These are phyloP conservation scores for Diabrotica undecimpunctata DNA, from an alignment of 1,140 invertebrate species.

Conservation along the genomic window DNA sequence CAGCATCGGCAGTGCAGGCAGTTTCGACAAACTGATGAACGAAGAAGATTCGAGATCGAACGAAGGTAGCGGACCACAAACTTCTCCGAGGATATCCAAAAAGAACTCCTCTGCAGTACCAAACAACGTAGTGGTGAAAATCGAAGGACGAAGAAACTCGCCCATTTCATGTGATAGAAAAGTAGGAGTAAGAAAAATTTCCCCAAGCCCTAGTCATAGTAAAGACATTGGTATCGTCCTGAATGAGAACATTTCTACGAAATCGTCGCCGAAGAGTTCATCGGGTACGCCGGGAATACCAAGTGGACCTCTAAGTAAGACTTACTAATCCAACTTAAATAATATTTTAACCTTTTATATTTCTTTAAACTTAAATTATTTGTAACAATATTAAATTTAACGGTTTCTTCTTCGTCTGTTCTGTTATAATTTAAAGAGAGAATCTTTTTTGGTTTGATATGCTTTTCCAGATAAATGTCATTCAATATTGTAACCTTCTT, in stretches of 20 bases:
- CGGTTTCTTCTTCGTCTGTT: too few species aligned
- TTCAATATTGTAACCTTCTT: too few species aligned
- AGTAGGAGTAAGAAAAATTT: conserved; percentile 51
- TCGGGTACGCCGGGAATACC: conserved; percentile 47
- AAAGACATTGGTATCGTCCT: conserved; percentile 28
- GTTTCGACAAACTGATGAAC: conserved; percentile 67
- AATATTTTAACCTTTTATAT: too few species aligned
- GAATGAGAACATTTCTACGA: conserved; percentile 43
- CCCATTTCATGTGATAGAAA: conserved; percentile 52
- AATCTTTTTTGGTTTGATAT: too few species aligned
- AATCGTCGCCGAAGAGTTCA: conserved; percentile 48
- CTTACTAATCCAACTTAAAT: background rate
- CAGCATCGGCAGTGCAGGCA: conserved; percentile 64
- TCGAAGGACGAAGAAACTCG: conserved; percentile 61
- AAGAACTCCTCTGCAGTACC: conserved; percentile 46
- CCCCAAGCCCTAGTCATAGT: conserved; percentile 32
- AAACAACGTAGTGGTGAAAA: conserved; percentile 49
- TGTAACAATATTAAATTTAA: too few species aligned
- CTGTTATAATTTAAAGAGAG: too few species aligned
- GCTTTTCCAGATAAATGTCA: too few species aligned
- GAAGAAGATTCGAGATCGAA: conserved; percentile 72
- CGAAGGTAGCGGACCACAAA: conserved; percentile 56
- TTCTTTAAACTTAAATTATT: too few species aligned
- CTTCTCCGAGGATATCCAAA: conserved; percentile 53
- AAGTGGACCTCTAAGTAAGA: conserved; percentile 49